Evolutionary conservation across 2,113 vertebrate species (phyloP).

Genomic region (Psittacula cyanocephala): DNA sequence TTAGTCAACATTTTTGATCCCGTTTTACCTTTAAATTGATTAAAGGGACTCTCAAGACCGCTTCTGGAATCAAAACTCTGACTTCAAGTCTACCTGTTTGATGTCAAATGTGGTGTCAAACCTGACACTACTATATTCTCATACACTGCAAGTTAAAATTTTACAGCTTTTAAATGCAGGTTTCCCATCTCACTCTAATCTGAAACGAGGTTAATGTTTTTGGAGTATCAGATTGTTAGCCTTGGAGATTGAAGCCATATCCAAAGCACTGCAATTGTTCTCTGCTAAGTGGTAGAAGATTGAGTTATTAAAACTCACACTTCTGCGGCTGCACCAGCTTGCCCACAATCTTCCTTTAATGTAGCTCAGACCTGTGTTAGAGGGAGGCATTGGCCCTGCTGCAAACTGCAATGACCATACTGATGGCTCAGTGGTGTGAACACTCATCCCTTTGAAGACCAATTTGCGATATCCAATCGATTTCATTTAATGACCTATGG

Average conservation of each 20-base stretch:
- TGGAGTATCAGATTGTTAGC: background rate
- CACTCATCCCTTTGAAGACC: background rate
- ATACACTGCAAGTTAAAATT: background rate
- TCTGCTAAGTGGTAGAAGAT: background rate
- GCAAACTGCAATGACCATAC: background rate
- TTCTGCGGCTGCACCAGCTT: background rate
- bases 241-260: background rate
- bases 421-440: background rate
- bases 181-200: background rate
- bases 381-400: background rate
- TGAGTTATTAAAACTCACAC: background rate
- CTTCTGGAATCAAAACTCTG: background rate
- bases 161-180: background rate
- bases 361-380: background rate
- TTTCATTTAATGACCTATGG: background rate
- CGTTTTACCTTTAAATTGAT: background rate
- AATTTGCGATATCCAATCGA: background rate
- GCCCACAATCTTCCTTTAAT: background rate
- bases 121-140: background rate
- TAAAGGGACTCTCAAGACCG: background rate
- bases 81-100: background rate
- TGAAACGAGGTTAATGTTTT: background rate
- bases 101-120: background rate
- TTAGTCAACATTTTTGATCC: background rate
- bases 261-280: background rate